Conservation (phyloP, 2,888 invertebrate genomes). For the Platypus cylindrus region DNA sequence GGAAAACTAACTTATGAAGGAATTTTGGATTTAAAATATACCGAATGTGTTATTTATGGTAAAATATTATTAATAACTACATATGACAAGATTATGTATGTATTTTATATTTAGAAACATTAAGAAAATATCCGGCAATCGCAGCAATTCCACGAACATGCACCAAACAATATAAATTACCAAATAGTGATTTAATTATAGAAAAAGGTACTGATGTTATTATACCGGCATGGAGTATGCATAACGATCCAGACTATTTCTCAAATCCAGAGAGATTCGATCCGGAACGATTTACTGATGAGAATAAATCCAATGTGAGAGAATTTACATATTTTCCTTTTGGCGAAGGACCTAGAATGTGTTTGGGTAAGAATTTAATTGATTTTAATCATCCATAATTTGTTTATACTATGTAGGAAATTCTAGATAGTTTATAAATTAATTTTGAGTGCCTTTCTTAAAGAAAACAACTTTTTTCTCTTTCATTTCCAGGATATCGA, state of each 20-base stretch:
- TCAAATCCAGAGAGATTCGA: constrained; percentile 32
- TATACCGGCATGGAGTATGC: constrained; percentile 22
- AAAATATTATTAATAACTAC: not conserved
- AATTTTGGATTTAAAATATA: not conserved
- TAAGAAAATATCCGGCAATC: constrained; percentile 6
- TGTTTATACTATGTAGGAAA: not conserved
- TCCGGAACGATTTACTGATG: constrained; percentile 29
- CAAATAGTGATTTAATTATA: constrained; percentile 1
- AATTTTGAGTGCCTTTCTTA: too few relatives aligned
- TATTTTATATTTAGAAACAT: constrained; percentile 3
- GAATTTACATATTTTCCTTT: constrained; percentile 9
- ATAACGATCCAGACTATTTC: constrained; percentile 28
- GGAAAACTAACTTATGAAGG: constrained; percentile 1
- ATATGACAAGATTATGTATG: not conserved
- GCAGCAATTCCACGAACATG: constrained; percentile 2
- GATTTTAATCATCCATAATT: not conserved
- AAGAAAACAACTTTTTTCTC: not conserved
- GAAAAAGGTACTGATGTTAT: constrained; percentile 3
- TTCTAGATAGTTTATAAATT: too few relatives aligned
- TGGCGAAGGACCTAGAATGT: constrained; percentile 12
- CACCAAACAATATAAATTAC: constrained; percentile 5
- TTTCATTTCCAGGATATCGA: constrained; percentile 1
- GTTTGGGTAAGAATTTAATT: constrained; percentile 7
- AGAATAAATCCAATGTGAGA: constrained; percentile 6
- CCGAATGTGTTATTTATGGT: constrained; percentile 1